Evolutionary conservation across 2,113 vertebrate species (phyloP), one percentile per base, ranked within the genome.

Genomic region (cat (Felis catus)): DNA sequence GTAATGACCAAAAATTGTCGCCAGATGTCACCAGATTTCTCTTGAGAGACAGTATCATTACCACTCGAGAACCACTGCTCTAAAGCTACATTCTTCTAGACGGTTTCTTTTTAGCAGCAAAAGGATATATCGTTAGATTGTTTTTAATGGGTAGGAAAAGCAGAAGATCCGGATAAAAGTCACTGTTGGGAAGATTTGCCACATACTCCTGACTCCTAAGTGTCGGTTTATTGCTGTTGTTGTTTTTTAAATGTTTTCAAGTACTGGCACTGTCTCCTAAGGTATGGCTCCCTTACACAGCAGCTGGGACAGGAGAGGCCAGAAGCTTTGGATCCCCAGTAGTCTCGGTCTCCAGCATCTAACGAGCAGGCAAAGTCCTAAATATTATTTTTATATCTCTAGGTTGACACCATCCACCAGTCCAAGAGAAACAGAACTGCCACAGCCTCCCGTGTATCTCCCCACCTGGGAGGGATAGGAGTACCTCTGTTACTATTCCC

Each of bases 361-460:
- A 66, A 96, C 55, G 45, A 36, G 48, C 19, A 81, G 84, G 36
- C 61, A 82, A 73, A 66, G 51, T 82, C 36, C 74, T 76, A 92
- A 70, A 41, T 33, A 58, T 61, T 93, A 89, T 83, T 89, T 93
- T 89, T 76, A 87, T 53, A 83, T 33, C 68, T 83, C 91, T 70
- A 83, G 31, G 39, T 82, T 41, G 21, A 27, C 23, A n/a, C 36
- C 21, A 41, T 53, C 3, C 3, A 0, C 6, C 36, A 86, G 21
- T 45, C n/a, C 55, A 92, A 65, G n/a, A 92, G 15, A 92, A 92
- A 66, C 12, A 33, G 15, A 80, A 55, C 66, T 82, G 39, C 48
- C 78, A 70, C 36, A n/a, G 41, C 39, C 41, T 85, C 41, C 66
- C 31, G 21, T 11, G n/a, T 68, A 68, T 27, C 10, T 85, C 63